A percentile compares a stretch with the other conserved stretches of the same genome.
Conservation (phyloP, 2,113 vertebrate species). For the Cygnus buccinator region DNA sequence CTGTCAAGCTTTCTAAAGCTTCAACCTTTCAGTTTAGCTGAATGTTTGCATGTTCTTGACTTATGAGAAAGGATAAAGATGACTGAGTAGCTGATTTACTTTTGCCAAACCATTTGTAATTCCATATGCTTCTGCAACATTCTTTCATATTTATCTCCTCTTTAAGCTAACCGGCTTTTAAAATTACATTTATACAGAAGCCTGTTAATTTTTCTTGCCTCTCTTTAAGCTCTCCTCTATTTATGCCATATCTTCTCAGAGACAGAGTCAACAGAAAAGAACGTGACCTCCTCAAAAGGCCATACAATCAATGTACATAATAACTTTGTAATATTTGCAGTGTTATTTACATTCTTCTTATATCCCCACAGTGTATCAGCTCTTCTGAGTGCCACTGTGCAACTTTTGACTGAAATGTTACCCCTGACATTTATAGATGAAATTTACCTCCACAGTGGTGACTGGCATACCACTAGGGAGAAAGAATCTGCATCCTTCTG, state of each 20-base stretch:
- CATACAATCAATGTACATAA: neutral
- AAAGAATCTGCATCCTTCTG: conserved; percentile 22
- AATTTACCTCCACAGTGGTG: conserved; percentile 34
- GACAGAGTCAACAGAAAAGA: neutral
- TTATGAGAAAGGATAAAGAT: neutral
- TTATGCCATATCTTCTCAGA: neutral
- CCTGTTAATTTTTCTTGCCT: neutral
- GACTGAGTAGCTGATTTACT: neutral
- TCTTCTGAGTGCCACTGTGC: neutral
- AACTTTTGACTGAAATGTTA: conserved; percentile 9
- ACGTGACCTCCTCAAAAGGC: neutral
- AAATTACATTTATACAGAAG: neutral
- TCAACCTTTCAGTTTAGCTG: neutral
- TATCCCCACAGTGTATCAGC: neutral
- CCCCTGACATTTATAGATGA: conserved; percentile 26
- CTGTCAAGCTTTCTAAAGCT: neutral
- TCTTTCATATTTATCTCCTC: neutral
- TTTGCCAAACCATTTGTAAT: neutral
- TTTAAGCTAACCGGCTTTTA: neutral
- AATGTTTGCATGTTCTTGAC: neutral
- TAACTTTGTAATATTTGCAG: neutral
- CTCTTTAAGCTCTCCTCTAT: neutral
- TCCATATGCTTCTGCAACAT: neutral
- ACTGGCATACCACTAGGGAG: conserved; percentile 21
- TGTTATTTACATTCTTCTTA: conserved; percentile 1